Evolutionary conservation across 2,113 vertebrate genomes (phyloP).

Genomic region (Brachypodius melanocephalos): DNA sequence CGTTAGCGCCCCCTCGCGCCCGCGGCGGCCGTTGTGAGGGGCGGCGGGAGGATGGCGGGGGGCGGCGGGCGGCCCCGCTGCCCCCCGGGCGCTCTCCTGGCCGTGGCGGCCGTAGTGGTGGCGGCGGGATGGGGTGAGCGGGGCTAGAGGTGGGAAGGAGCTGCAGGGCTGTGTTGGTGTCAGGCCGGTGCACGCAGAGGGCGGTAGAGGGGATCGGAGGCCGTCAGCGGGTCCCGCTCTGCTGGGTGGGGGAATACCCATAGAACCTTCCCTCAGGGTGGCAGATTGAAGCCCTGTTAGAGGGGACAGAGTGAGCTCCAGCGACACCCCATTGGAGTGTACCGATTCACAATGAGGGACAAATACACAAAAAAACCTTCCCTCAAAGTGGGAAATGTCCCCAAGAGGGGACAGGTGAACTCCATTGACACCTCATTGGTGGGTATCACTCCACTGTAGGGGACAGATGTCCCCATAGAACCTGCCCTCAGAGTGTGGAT

Average conservation of each 20-base stretch:
- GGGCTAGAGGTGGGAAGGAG: neutral
- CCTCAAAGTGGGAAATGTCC: neutral
- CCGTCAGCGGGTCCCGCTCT: neutral
- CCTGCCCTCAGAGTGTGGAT: neutral
- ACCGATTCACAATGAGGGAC: fast-evolving
- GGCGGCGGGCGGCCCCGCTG: neutral
- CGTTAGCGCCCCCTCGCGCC: neutral
- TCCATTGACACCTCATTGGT: neutral
- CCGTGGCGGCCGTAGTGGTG: neutral
- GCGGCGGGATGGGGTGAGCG: neutral
- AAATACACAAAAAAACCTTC: neutral
- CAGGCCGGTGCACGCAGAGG: neutral
- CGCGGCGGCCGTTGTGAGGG: neutral
- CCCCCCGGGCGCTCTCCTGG: neutral
- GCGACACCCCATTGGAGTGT: fast-evolving
- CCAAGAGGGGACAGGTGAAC: neutral
- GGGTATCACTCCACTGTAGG: fast-evolving
- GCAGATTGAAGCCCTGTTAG: neutral
- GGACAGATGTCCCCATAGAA: fast-evolving
- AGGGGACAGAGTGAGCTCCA: neutral
- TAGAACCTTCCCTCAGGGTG: neutral
- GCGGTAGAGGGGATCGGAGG: neutral
- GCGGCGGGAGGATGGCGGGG: neutral
- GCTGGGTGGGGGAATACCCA: fast-evolving
- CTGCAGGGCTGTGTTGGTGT: neutral